Percentiles rank a stretch among this genome's conserved stretches.
phyloP scores from a whole-genome alignment of 2,797 vertebrate genomes.

The Sparidentex hasta region DNA sequence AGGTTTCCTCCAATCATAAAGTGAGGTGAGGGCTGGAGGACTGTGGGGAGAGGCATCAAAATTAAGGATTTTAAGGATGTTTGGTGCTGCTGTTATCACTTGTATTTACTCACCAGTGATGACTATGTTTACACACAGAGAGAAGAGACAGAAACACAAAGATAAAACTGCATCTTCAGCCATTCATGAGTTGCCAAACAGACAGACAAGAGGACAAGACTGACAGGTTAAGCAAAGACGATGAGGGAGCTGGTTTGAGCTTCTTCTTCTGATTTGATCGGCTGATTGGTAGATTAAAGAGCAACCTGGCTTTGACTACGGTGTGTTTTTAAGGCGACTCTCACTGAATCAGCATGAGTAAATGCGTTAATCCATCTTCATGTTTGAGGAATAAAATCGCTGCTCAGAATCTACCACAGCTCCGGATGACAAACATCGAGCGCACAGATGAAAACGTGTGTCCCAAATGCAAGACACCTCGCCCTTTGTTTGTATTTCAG shows the following conservation, averaged over 20 bases:
- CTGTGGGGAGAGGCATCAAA: slow-evolving; percentile 53
- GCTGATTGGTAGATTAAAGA: slow-evolving; percentile 58
- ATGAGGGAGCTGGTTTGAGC: slow-evolving; percentile 58
- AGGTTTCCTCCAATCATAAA: slow-evolving; percentile 26
- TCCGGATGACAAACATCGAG: slow-evolving; percentile 45
- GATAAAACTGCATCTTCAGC: slow-evolving; percentile 84
- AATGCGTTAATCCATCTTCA: neutral
- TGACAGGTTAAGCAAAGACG: slow-evolving; percentile 69
- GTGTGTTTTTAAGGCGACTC: neutral
- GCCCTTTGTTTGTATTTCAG: neutral
- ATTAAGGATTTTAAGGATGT: slow-evolving; percentile 33
- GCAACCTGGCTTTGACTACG: slow-evolving; percentile 30
- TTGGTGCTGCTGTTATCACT: slow-evolving; percentile 48
- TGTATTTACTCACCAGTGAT: slow-evolving; percentile 86
- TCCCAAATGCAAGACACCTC: slow-evolving; percentile 72
- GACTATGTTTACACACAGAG: slow-evolving; percentile 86
- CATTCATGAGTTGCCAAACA: slow-evolving; percentile 70
- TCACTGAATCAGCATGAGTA: neutral
- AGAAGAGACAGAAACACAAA: slow-evolving; percentile 88
- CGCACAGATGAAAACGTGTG: slow-evolving; percentile 47
- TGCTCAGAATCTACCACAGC: slow-evolving; percentile 67
- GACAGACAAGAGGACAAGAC: slow-evolving; percentile 65
- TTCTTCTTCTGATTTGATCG: too few relatives aligned
- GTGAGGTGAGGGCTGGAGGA: slow-evolving; percentile 46
- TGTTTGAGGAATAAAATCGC: neutral